Base-by-base conservation (phyloP, 1,140 invertebrate species). In the Idris sp. region DNA sequence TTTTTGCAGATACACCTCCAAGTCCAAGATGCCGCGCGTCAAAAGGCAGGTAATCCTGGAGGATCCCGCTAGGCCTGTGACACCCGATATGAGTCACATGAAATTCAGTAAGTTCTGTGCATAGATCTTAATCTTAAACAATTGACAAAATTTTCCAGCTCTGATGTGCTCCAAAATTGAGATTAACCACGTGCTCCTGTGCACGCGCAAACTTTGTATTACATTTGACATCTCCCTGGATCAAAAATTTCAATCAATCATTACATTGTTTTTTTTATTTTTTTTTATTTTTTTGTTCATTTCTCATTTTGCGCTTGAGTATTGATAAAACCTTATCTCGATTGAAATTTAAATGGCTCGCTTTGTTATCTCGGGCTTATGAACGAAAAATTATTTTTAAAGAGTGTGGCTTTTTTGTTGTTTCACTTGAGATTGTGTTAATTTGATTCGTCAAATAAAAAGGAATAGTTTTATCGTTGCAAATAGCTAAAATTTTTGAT, bases 21-120 rank as follows among this genome's bases (percentile, higher is more conserved):
- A 18, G 46, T 69, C 41, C 59, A 81, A 67, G 36, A 88, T 88
- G 86, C 86, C 86, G 79, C 85, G 86, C 79, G 81, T 84, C 68
- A 86, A 83, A 74, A 87, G 84, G 78, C 86, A 88, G 80, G 82
- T 86, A 59, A 81, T 87, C 71, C 81, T 88, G 74, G 86, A 87
- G 75, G 86, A 87, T 78, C 85, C 85, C 41, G 79, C 83, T 53
- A 85, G 86, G 74, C 85, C 86, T 46, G 86, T 88, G 41, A 88
- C 86, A 75, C 86, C 86, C 51, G 86, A 88, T 61, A 86, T 86
- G 82, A 80, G 77, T 54, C 84, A 87, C 28, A 86, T 83, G 22
- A 87, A 88, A 81, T 78, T 86, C 65, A 67, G 86, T 88, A 81
- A 79, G 81, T 81, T 64, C n/a, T n/a, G n/a, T 31, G 14, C 30